Percentiles rank a stretch among this genome's conserved stretches.
Conservation (phyloP, 2,888 invertebrate species). For the Ormyrus thymus region DNA sequence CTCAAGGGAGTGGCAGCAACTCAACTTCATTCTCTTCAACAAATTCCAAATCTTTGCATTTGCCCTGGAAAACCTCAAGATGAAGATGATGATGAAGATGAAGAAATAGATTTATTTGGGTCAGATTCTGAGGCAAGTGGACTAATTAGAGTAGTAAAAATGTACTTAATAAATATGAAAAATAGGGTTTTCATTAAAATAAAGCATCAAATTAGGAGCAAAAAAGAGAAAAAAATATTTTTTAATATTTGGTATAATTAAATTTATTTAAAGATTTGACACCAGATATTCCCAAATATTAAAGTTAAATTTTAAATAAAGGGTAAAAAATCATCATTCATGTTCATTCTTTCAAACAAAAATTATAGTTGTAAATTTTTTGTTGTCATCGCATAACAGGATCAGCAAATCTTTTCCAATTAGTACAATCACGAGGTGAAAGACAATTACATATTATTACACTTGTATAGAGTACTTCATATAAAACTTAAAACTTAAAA, state of each 20-base stretch:
- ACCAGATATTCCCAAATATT: conserved; percentile 70
- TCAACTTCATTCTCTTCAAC: conserved; percentile 13
- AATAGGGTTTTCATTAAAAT: background rate
- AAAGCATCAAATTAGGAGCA: background rate
- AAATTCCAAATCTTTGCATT: conserved; percentile 60
- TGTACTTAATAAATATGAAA: conserved; percentile 3
- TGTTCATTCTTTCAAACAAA: conserved; percentile 21
- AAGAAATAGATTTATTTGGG: conserved; percentile 88
- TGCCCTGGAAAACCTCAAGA: conserved; percentile 65
- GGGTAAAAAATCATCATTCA: conserved; percentile 27
- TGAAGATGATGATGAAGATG: conserved; percentile 78
- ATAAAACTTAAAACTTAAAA: background rate
- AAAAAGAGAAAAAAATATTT: background rate
- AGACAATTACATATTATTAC: conserved; percentile 22
- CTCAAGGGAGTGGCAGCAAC: background rate
- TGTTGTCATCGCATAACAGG: conserved; percentile 34
- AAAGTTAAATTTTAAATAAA: conserved; percentile 33
- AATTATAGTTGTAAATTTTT: conserved; percentile 23
- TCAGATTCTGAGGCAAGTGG: conserved; percentile 82
- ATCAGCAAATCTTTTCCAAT: conserved; percentile 29
- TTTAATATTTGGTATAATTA: conserved; percentile 1
- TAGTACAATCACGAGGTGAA: conserved; percentile 22
- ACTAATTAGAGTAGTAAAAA: background rate
- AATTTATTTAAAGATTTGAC: conserved; percentile 56
- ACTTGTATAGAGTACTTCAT: conserved; percentile 29